Percentiles rank a stretch among this genome's conserved stretches.
phyloP scores from a whole-genome alignment of 2,888 invertebrate species.

The Oligia fasciuncula region DNA sequence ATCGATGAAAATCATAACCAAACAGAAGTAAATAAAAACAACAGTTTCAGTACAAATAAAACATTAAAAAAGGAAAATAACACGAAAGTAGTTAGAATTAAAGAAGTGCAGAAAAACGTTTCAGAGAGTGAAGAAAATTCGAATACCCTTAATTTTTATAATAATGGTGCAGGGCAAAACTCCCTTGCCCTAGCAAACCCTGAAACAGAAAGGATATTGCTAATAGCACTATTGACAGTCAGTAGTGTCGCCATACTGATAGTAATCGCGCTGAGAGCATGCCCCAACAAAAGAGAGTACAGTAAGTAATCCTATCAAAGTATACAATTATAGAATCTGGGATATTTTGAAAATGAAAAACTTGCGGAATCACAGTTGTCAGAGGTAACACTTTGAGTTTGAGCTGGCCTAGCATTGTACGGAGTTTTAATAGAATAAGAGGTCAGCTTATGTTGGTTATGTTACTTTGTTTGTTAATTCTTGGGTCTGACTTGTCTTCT shows the following conservation, averaged over 20 bases:
- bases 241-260: constrained; percentile 12
- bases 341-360: background rate
- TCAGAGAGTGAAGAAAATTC: background rate
- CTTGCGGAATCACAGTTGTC: no score
- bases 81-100: background rate
- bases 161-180: background rate
- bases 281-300: constrained; percentile 12
- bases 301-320: constrained; percentile 33
- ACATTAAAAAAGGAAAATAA: background rate
- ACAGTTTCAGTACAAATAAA: background rate
- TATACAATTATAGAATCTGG: background rate
- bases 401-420: background rate
- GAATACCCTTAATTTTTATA: constrained; percentile 1
- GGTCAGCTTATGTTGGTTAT: no score
- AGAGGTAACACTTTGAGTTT: background rate
- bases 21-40: background rate
- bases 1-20: background rate
- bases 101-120: background rate
- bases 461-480: background rate
- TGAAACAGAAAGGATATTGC: constrained; percentile 24
- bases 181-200: background rate
- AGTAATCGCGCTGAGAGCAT: constrained; percentile 10
- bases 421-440: background rate
- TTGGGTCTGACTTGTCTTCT: background rate
- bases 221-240: constrained; percentile 31